phyloP scores from a whole-genome alignment of 2,113 vertebrate species.

The Spea multiplicata region DNA sequence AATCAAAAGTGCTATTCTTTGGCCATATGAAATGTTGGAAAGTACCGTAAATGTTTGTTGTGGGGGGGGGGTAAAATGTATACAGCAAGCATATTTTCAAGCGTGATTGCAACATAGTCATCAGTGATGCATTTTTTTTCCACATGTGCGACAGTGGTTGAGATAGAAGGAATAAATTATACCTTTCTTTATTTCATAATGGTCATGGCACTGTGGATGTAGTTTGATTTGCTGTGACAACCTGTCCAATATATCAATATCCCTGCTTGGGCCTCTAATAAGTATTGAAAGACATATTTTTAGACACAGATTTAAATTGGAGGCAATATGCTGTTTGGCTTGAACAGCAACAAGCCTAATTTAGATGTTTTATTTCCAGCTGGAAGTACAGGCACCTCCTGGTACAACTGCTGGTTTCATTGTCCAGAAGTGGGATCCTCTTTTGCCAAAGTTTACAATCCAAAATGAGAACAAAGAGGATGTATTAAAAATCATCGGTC shows the following conservation, averaged over 20 bases:
- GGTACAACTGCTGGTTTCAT: conserved; percentile 68
- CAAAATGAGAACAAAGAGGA: conserved; percentile 72
- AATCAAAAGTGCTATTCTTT: too few species aligned
- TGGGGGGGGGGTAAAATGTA: too few species aligned
- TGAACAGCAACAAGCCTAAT: background rate
- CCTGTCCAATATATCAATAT: background rate
- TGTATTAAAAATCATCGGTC: conserved; percentile 72
- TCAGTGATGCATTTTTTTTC: conserved; percentile 15
- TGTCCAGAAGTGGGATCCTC: conserved; percentile 75
- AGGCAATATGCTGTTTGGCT: background rate
- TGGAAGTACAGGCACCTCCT: conserved; percentile 76
- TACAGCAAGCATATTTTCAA: too few species aligned
- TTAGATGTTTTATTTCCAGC: conserved; percentile 57
- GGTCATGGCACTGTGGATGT: conserved; percentile 5
- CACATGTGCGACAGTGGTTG: conserved; percentile 31
- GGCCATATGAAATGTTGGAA: too few species aligned
- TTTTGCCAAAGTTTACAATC: conserved; percentile 73
- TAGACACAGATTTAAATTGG: background rate
- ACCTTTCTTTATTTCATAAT: conserved; percentile 32
- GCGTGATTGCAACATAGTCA: background rate
- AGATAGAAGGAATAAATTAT: conserved; percentile 6
- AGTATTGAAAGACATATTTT: conserved; percentile 27
- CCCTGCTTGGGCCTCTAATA: background rate
- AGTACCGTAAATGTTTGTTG: too few species aligned
- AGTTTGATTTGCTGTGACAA: conserved; percentile 25